Evolutionary conservation across 2,113 vertebrate species (phyloP).

Genomic region (Anser cygnoides): DNA sequence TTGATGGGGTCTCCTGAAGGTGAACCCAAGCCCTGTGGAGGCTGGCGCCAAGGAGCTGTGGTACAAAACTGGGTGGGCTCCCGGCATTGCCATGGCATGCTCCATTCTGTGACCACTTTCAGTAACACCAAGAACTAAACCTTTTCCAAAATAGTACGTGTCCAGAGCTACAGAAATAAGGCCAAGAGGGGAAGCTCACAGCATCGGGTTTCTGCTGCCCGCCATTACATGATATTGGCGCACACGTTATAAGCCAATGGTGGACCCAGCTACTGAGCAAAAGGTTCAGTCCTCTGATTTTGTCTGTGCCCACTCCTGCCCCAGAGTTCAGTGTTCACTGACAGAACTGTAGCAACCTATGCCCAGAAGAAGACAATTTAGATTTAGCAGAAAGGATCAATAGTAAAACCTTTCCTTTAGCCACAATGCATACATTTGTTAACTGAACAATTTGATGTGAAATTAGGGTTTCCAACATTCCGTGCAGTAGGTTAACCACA

Average conservation of each 20-base stretch:
- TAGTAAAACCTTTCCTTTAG: not conserved
- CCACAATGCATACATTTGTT: not conserved
- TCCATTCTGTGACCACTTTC: not conserved
- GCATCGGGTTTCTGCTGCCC: not conserved
- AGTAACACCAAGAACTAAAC: not conserved
- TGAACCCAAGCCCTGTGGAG: accelerated
- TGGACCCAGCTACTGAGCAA: not conserved
- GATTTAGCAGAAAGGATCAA: not conserved
- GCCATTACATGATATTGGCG: not conserved
- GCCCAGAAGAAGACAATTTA: not conserved
- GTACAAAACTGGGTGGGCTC: accelerated
- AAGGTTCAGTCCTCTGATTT: not conserved
- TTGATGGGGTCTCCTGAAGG: not conserved
- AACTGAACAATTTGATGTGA: not conserved
- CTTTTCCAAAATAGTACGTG: not conserved
- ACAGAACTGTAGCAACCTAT: not conserved
- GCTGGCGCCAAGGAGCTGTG: accelerated
- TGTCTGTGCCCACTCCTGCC: not conserved
- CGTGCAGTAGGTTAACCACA: not conserved
- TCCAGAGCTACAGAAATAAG: not conserved
- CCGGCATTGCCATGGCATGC: accelerated
- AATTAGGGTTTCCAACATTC: not conserved
- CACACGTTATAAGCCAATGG: accelerated
- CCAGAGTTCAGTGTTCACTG: not conserved
- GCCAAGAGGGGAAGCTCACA: not conserved